These are phyloP conservation scores for Upupa epops DNA, from an alignment of 2,113 vertebrate species.

Conservation along the genomic window DNA sequence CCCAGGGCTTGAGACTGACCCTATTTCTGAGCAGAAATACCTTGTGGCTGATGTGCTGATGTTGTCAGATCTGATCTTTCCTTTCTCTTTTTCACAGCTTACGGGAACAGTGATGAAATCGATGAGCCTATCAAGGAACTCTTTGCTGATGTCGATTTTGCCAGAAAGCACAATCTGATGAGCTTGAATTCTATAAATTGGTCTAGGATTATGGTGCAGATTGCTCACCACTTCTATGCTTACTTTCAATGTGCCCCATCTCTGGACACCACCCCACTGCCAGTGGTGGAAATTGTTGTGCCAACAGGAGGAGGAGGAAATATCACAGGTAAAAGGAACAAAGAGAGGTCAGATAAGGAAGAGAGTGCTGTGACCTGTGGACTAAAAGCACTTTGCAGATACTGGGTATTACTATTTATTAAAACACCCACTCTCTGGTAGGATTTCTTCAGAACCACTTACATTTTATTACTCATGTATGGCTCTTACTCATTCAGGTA, in stretches of 20 bases:
- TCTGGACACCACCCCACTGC: conserved; percentile 48
- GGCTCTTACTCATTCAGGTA: conserved; percentile 30
- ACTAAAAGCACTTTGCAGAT: conserved; percentile 27
- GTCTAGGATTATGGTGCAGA: conserved; percentile 89
- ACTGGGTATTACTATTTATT: conserved; percentile 30
- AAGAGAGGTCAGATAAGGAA: conserved; percentile 15
- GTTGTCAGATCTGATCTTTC: conserved; percentile 1
- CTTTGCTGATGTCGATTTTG: conserved; percentile 82
- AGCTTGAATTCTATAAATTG: conserved; percentile 94
- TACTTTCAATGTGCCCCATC: conserved; percentile 79
- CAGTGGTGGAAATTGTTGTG: conserved; percentile 87
- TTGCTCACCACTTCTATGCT: conserved; percentile 87
- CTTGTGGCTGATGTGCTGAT: neutral
- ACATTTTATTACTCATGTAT: conserved; percentile 42
- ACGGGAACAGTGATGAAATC: conserved; percentile 89
- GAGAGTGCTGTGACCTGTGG: conserved; percentile 12
- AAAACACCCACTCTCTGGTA: conserved; percentile 57
- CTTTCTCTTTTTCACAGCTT: conserved; percentile 71
- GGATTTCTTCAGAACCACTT: conserved; percentile 60
- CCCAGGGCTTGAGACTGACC: neutral
- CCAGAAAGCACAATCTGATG: conserved; percentile 80
- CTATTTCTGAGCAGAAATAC: neutral
- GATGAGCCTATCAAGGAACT: conserved; percentile 83
- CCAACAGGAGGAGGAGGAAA: conserved; percentile 92
- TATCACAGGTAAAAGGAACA: conserved; percentile 79